Percentiles rank a stretch among this genome's conserved stretches.
These are phyloP conservation scores for Agapornis canus DNA, from an alignment of 2,797 vertebrate species.

Conservation along the genomic window DNA sequence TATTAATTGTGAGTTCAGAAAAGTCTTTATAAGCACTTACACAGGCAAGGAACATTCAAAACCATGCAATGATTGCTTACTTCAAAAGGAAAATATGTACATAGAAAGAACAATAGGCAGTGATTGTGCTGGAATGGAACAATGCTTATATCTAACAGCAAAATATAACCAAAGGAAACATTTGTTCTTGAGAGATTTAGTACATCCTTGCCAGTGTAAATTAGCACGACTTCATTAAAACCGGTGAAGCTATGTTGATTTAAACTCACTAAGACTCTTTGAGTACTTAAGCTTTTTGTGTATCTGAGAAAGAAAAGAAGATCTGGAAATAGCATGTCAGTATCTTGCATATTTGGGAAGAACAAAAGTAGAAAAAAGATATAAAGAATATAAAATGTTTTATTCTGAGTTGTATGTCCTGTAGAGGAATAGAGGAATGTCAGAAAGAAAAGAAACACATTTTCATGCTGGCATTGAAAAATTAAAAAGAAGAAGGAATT, in stretches of 20 bases:
- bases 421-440: background rate
- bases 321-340: background rate
- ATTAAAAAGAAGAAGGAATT: background rate
- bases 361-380: background rate
- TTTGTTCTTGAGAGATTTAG: background rate
- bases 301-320: background rate
- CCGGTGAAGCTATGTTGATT: background rate
- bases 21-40: background rate
- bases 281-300: background rate
- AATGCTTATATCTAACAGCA: background rate
- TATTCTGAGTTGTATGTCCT: background rate
- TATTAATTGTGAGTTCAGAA: background rate
- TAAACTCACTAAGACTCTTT: background rate
- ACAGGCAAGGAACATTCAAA: background rate
- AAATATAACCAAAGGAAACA: conserved; percentile 22
- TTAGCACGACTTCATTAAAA: conserved; percentile 46
- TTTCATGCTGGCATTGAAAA: background rate
- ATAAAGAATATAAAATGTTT: background rate
- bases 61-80: background rate
- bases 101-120: background rate
- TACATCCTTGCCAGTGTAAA: background rate
- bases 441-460: background rate
- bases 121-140: background rate
- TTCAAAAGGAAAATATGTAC: background rate
- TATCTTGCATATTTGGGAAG: background rate